These are phyloP conservation scores for Dryas iulia DNA, from an alignment of 1,140 invertebrate genomes.

Conservation along the genomic window DNA sequence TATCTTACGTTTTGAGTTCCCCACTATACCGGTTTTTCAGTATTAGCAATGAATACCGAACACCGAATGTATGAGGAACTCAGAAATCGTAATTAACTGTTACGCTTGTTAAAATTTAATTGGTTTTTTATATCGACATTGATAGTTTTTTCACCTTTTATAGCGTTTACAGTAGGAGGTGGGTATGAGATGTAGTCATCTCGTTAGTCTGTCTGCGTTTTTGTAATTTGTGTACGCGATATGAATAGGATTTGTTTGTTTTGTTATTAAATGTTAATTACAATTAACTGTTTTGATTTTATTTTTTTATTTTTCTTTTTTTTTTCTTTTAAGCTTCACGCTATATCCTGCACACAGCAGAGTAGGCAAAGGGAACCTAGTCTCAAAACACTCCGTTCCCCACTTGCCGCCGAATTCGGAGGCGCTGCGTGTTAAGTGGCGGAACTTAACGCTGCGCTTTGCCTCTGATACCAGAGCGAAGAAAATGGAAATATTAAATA, in stretches of 20 bases:
- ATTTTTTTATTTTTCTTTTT: too few relatives aligned
- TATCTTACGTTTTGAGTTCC: constrained; percentile 5
- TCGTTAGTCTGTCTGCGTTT: neutral
- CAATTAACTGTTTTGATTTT: too few relatives aligned
- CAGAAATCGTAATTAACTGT: neutral
- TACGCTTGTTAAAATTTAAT: neutral
- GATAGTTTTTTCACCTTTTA: neutral
- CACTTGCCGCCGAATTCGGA: too few relatives aligned
- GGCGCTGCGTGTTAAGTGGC: too few relatives aligned
- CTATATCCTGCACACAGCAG: too few relatives aligned
- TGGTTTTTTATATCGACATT: neutral
- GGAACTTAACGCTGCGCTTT: too few relatives aligned
- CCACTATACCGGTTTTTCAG: neutral
- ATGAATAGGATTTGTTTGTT: neutral
- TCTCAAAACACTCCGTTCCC: too few relatives aligned
- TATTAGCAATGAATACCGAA: neutral
- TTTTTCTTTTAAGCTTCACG: too few relatives aligned
- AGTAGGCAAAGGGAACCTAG: too few relatives aligned
- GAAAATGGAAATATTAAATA: too few relatives aligned
- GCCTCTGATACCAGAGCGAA: too few relatives aligned
- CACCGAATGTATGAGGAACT: neutral
- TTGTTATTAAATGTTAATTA: too few relatives aligned
- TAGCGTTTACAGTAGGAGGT: neutral
- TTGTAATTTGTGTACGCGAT: neutral
- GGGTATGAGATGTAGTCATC: neutral